Evolutionary conservation across 2,113 vertebrate genomes (phyloP), one percentile per base, ranked within the genome.

Genomic region (Lasiurus cinereus): DNA sequence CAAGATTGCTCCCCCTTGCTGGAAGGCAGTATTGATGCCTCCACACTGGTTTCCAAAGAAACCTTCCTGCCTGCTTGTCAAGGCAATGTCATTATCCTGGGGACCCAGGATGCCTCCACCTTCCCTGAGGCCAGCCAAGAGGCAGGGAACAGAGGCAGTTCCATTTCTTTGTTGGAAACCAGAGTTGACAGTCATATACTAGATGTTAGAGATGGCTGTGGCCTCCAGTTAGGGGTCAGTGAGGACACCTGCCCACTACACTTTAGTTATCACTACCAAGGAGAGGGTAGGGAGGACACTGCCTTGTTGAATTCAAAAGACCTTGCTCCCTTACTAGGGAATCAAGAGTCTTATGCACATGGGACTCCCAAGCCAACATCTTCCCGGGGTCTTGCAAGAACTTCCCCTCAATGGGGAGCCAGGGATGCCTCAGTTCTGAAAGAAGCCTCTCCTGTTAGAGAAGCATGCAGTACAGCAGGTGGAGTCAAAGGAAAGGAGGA

Each of bases 1-100:
- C 73, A 76, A 74, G 85, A 6, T 14, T 84, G 83, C 29, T 59
- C 85, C 48, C 24, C 46, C 0, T 16, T 96, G 83, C 74, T 95
- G 33, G 94, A 89, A 62, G 76, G 90, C 46, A 88, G 46, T 31
- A 39, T n/a, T 36, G 56, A 22, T 27, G 10, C 50, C 50, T 78
- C 94, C 59, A n/a, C 46, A 16, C 36, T 67, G 10, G 80, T 89
- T 92, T 78, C 92, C 52, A 76, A 83, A 95, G 93, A 97, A 72
- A 89, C 48, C 43, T 72, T 78, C 69, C 56, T 48, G 18, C 43
- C 94, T 11, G 29, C 56, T 10, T 72, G 78, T 95, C 92, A 90
- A 52, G 78, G 31, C 54, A 74, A 27, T 62, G 43, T 62, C 50
- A 54, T 90, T 56, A 62, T 70, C 18, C 24, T 92, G 88, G 94